phyloP scores from a whole-genome alignment of 2,888 invertebrate species.

The Eueremaeus valkanovi region DNA sequence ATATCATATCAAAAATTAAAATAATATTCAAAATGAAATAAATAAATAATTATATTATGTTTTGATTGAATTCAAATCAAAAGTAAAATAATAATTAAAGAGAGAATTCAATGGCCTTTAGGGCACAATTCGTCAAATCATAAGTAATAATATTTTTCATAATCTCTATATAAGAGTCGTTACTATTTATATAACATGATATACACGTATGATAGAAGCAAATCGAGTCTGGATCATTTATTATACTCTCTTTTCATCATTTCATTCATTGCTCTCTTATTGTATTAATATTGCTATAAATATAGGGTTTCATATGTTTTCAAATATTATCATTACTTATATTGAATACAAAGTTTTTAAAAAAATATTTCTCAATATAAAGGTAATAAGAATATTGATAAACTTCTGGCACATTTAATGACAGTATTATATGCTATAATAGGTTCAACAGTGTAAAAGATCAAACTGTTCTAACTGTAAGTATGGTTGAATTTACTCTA shows the following conservation, averaged over 20 bases:
- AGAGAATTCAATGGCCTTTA: neutral
- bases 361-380: too few species aligned
- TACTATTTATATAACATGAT: too few species aligned
- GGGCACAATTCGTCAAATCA: neutral
- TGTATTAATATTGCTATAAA: neutral
- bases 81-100: neutral
- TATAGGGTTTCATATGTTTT: too few species aligned
- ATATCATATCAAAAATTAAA: neutral
- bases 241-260: neutral
- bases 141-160: neutral
- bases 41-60: neutral
- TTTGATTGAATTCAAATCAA: neutral
- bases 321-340: too few species aligned
- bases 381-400: too few species aligned
- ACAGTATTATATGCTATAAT: too few species aligned
- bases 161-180: too few species aligned
- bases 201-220: neutral
- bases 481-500: too few species aligned
- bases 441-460: too few species aligned
- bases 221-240: slow-evolving; percentile 2
- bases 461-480: too few species aligned
- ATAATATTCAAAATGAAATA: neutral
- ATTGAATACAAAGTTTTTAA: too few species aligned
- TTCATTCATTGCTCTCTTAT: neutral
- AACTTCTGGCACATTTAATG: too few species aligned